Percentiles rank a stretch among this genome's conserved stretches.
Evolutionary conservation across 1,140 invertebrate genomes (phyloP).

Genomic region (Mactra quadrangularis): DNA sequence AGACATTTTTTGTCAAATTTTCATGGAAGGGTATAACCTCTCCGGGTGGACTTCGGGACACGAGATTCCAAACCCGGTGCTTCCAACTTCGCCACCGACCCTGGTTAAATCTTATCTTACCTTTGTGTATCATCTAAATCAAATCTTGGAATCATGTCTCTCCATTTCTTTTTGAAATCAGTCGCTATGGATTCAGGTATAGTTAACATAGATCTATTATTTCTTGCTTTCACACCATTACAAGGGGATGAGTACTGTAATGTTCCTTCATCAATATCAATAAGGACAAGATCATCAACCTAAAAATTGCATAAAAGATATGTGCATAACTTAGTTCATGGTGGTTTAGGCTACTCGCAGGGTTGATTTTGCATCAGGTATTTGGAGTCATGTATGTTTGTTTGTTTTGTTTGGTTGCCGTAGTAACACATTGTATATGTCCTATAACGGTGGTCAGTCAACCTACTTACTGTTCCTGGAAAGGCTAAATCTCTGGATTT

Average conservation of each 20-base stretch:
- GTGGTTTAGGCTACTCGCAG: neutral
- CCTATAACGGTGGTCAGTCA: too few species aligned
- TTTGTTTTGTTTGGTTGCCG: neutral
- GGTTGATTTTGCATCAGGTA: neutral
- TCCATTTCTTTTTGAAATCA: conserved; percentile 36
- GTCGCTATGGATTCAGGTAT: conserved; percentile 1
- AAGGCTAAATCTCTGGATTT: too few species aligned
- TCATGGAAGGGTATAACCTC: too few species aligned
- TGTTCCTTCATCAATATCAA: conserved; percentile 76
- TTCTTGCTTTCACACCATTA: neutral
- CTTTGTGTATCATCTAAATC: conserved; percentile 33
- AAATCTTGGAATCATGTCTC: conserved; percentile 31
- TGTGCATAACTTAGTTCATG: too few species aligned
- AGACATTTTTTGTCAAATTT: too few species aligned
- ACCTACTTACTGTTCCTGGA: too few species aligned
- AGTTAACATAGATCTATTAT: neutral
- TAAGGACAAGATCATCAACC: conserved; percentile 74
- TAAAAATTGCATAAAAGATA: too few species aligned
- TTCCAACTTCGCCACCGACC: too few species aligned
- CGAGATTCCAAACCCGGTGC: too few species aligned
- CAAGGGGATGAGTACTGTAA: conserved; percentile 45
- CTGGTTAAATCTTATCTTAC: conserved; percentile 1
- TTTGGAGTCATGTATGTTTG: neutral
- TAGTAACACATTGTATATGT: too few species aligned
- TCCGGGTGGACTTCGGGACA: too few species aligned